Percentiles rank a stretch among this genome's conserved stretches.
Evolutionary conservation across 1,140 invertebrate species (phyloP).

Genomic region (Sipha flava): DNA sequence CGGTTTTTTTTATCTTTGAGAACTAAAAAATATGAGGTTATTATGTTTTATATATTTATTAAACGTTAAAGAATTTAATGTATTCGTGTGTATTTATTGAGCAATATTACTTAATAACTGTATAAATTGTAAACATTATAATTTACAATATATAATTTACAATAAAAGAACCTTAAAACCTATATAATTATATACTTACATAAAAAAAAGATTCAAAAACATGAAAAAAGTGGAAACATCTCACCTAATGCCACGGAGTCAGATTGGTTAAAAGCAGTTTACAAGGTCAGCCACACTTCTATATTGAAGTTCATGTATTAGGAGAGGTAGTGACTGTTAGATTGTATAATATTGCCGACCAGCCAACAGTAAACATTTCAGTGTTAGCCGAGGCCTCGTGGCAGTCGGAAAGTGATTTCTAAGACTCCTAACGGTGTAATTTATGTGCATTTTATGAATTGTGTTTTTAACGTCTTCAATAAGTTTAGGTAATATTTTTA

Average conservation of each 20-base stretch:
- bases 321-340: conserved; percentile 12
- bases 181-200: too few relatives aligned
- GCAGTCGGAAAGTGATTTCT: conserved; percentile 30
- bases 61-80: too few relatives aligned
- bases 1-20: too few relatives aligned
- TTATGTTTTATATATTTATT: too few relatives aligned
- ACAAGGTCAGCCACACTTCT: conserved; percentile 11
- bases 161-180: too few relatives aligned
- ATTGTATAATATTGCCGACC: neutral
- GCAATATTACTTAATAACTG: too few relatives aligned
- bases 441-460: neutral
- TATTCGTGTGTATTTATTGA: too few relatives aligned
- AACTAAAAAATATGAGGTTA: too few relatives aligned
- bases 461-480: neutral
- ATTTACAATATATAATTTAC: too few relatives aligned
- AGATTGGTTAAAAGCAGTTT: neutral
- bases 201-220: too few relatives aligned
- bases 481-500: neutral
- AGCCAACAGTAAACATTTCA: conserved; percentile 26
- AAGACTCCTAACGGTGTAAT: neutral
- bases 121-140: too few relatives aligned
- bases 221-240: neutral
- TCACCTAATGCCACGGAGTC: neutral
- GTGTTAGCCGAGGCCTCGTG: conserved; percentile 32
- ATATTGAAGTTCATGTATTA: conserved; percentile 13